Conservation (phyloP, 2,888 invertebrate genomes). For the Junonia oenone region DNA sequence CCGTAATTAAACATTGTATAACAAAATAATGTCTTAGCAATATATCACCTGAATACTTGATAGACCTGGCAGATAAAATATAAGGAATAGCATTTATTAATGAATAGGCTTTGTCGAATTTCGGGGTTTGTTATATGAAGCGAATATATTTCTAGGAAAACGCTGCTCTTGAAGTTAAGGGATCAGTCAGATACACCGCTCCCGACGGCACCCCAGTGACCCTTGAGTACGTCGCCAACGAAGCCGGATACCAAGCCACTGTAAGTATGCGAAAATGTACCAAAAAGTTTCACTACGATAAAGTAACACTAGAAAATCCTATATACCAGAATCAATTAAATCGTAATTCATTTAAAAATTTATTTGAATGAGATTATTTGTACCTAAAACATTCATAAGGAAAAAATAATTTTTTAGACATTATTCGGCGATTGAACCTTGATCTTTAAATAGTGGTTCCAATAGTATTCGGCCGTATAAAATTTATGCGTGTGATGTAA, state of each 20-base stretch:
- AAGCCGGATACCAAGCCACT: constrained; percentile 65
- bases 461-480: constrained; percentile 12
- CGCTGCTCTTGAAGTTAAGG: constrained; percentile 58
- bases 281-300: not conserved
- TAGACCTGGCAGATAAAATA: no score
- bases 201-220: constrained; percentile 72
- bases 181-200: constrained; percentile 67
- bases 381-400: not conserved
- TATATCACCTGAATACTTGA: no score
- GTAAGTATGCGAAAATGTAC: constrained; percentile 32
- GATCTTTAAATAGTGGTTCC: constrained; percentile 28
- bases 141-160: no score
- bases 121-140: no score
- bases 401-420: not conserved
- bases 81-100: no score
- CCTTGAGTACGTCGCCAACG: constrained; percentile 71
- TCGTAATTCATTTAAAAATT: not conserved
- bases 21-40: not conserved
- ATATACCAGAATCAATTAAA: no score
- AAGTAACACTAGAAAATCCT: no score
- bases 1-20: constrained; percentile 4
- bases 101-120: no score
- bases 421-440: constrained; percentile 21
- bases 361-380: not conserved
- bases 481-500: constrained; percentile 4